Conservation (phyloP, 2,888 invertebrate species). For the Pilophorus perplexus region DNA sequence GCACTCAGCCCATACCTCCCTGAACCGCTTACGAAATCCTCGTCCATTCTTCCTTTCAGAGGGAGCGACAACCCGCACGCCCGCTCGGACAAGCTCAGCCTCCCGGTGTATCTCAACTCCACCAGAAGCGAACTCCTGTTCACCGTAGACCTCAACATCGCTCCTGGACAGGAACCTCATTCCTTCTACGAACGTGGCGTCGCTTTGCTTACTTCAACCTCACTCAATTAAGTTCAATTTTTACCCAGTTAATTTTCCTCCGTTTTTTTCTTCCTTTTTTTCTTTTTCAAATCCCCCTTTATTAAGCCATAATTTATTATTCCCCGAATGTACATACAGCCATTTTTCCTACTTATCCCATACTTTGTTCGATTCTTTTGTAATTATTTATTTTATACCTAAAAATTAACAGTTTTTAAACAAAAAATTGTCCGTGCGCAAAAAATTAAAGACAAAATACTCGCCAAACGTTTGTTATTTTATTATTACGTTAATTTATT, state of each 20-base stretch:
- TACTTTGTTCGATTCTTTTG: neutral
- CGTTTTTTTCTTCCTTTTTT: neutral
- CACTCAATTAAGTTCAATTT: constrained; percentile 65
- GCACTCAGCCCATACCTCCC: too few species aligned
- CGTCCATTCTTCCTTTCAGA: constrained; percentile 10
- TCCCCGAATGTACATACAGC: constrained; percentile 27
- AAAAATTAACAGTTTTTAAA: constrained; percentile 8
- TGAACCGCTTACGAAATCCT: neutral
- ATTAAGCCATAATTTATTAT: constrained; percentile 32
- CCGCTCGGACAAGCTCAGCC: constrained; percentile 63
- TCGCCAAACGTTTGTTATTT: constrained; percentile 30
- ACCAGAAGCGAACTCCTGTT: constrained; percentile 92
- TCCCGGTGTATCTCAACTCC: constrained; percentile 97
- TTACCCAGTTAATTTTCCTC: neutral
- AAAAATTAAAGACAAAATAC: constrained; percentile 20
- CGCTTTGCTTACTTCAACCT: constrained; percentile 89
- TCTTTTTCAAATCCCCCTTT: constrained; percentile 22
- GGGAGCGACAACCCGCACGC: constrained; percentile 10
- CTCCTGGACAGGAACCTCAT: constrained; percentile 85
- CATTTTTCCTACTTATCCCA: constrained; percentile 18
- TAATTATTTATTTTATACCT: constrained; percentile 30
- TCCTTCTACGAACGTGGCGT: constrained; percentile 99
- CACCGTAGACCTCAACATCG: constrained; percentile 90
- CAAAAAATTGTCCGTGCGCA: constrained; percentile 22
- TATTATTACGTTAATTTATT: constrained; percentile 34